These are phyloP conservation scores for Artibeus jamaicensis DNA, from an alignment of 2,797 vertebrate genomes.

Conservation along the genomic window DNA sequence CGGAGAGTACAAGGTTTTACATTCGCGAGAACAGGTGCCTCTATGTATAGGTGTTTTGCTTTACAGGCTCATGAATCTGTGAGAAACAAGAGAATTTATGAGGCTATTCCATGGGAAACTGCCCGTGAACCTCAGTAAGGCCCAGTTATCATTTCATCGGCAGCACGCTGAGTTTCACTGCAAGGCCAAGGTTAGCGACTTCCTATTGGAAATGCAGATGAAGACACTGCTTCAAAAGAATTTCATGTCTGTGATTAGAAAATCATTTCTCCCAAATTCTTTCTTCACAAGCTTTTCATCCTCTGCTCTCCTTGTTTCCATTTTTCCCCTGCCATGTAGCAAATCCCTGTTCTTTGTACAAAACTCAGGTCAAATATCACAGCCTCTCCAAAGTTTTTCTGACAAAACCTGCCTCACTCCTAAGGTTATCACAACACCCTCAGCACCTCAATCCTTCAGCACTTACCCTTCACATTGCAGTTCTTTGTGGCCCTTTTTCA, in stretches of 20 bases:
- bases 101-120: slow-evolving; percentile 56
- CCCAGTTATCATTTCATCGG: slow-evolving; percentile 1
- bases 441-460: rapidly evolving
- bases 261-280: not conserved
- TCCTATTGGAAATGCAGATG: not conserved
- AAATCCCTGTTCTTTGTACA: not conserved
- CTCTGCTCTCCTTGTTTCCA: not conserved
- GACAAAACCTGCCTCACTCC: not conserved
- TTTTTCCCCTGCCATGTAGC: not conserved
- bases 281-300: not conserved
- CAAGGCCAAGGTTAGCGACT: not conserved
- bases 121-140: slow-evolving; percentile 3
- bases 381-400: not conserved
- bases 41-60: not conserved
- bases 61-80: slow-evolving; percentile 55
- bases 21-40: slow-evolving; percentile 20
- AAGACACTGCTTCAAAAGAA: not conserved
- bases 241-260: not conserved
- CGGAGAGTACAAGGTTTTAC: not conserved
- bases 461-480: not conserved
- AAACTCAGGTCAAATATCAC: not conserved
- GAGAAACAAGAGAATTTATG: slow-evolving; percentile 25
- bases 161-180: not conserved
- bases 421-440: not conserved
- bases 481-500: not conserved